A percentile compares a stretch with the other conserved stretches of the same genome.
These are phyloP conservation scores for Macquaria ambigua DNA, from an alignment of 2,113 vertebrate species.

Conservation along the genomic window DNA sequence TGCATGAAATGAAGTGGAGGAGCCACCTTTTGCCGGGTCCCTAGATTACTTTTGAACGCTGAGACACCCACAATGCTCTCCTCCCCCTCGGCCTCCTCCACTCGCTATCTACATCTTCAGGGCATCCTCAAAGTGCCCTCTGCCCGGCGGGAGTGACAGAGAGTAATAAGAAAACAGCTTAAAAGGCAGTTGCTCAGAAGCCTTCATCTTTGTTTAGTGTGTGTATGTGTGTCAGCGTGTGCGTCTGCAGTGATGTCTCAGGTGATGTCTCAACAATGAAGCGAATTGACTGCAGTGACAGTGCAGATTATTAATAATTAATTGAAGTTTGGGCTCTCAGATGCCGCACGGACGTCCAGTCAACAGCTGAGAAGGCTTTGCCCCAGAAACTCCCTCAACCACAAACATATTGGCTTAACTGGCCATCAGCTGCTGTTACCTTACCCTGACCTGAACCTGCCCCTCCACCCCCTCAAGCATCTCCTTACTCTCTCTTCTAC, in stretches of 20 bases:
- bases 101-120: conserved; percentile 66
- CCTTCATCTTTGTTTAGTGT: conserved; percentile 61
- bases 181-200: conserved; percentile 54
- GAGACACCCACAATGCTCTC: conserved; percentile 54
- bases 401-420: conserved; percentile 66
- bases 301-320: conserved; percentile 78
- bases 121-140: conserved; percentile 69
- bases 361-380: conserved; percentile 55
- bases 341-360: conserved; percentile 47
- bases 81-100: conserved; percentile 22
- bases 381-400: conserved; percentile 73
- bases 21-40: conserved; percentile 37
- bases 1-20: conserved; percentile 62
- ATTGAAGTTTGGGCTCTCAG: conserved; percentile 58
- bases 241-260: conserved; percentile 53
- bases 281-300: conserved; percentile 69
- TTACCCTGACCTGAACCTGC: background rate
- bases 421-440: conserved; percentile 67
- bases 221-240: conserved; percentile 31
- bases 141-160: conserved; percentile 64
- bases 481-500: background rate
- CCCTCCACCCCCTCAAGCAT: background rate
- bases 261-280: conserved; percentile 72
- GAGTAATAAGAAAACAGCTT: conserved; percentile 69
- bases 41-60: conserved; percentile 59